Evolutionary conservation across 2,113 vertebrate species (phyloP).

Genomic region (Dipodomys ordii): DNA sequence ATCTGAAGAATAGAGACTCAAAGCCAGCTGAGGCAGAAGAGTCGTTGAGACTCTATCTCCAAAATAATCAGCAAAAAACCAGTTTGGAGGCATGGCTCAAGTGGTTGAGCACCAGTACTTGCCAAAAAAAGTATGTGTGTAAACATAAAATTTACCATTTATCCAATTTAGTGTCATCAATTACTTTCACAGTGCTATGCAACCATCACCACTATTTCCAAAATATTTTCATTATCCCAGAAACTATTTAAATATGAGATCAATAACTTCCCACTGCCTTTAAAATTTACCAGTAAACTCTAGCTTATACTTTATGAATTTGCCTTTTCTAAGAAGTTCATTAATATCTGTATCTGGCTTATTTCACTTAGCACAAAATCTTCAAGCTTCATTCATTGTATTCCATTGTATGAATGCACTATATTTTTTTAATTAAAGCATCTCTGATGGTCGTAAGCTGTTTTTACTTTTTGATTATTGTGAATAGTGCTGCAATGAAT

Average conservation of each 20-base stretch:
- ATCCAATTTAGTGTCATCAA: not conserved
- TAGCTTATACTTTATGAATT: not conserved
- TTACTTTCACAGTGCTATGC: not conserved
- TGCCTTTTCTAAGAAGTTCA: constrained; percentile 13
- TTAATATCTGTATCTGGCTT: not conserved
- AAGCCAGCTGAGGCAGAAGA: too few species aligned
- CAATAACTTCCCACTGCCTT: not conserved
- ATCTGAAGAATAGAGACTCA: too few species aligned
- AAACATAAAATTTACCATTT: too few species aligned
- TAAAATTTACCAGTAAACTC: not conserved
- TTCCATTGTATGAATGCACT: not conserved
- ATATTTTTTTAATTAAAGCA: not conserved
- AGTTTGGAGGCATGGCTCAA: too few species aligned
- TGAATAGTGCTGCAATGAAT: not conserved
- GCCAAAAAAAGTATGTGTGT: too few species aligned
- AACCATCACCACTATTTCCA: not conserved
- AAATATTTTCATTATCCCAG: not conserved
- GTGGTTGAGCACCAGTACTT: too few species aligned
- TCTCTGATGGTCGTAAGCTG: not conserved
- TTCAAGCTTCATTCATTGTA: not conserved
- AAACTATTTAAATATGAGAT: not conserved
- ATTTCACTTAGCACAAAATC: not conserved
- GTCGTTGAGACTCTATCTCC: too few species aligned
- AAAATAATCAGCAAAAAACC: too few species aligned
- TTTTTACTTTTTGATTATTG: not conserved